These are phyloP conservation scores for Agapetus fuscipes DNA, from an alignment of 2,888 invertebrate genomes.

Conservation along the genomic window DNA sequence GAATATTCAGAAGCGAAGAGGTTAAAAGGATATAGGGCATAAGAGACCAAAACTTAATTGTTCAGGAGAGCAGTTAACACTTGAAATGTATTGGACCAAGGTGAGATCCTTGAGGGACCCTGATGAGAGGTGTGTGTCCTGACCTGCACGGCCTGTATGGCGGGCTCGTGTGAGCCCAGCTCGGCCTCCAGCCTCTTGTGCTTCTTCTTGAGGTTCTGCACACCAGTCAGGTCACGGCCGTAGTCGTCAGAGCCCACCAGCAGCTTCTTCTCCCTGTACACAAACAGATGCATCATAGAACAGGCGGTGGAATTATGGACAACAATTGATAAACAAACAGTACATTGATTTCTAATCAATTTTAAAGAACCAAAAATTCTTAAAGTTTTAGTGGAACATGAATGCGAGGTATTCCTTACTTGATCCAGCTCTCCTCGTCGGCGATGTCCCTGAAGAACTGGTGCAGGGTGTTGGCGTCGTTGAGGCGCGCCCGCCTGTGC, in stretches of 20 bases:
- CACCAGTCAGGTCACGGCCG: conserved; percentile 94
- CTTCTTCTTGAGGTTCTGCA: conserved; percentile 97
- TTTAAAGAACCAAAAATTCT: too few relatives aligned
- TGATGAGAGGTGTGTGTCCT: too few relatives aligned
- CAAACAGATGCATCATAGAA: conserved; percentile 3
- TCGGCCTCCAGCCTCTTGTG: conserved; percentile 99
- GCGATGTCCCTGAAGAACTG: conserved; percentile 99
- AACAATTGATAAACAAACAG: conserved; percentile 17
- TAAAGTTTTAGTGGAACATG: too few relatives aligned
- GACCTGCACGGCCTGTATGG: conserved; percentile 80
- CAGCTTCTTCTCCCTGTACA: conserved; percentile 82
- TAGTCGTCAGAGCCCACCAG: conserved; percentile 97
- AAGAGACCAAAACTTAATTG: too few relatives aligned
- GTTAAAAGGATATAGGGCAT: too few relatives aligned
- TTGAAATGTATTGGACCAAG: too few relatives aligned
- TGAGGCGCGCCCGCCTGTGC: conserved; percentile 82
- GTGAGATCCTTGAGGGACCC: too few relatives aligned
- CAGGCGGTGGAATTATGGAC: conserved; percentile 4
- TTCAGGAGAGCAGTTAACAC: too few relatives aligned
- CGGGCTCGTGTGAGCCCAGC: conserved; percentile 93
- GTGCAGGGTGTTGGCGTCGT: conserved; percentile 95
- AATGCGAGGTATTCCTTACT: conserved; percentile 45
- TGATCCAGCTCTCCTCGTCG: conserved; percentile 99
- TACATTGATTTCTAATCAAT: conserved; percentile 18
- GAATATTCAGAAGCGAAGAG: too few relatives aligned